phyloP scores from a whole-genome alignment of 2,113 vertebrate species.

The Entomyzon cyanotis region DNA sequence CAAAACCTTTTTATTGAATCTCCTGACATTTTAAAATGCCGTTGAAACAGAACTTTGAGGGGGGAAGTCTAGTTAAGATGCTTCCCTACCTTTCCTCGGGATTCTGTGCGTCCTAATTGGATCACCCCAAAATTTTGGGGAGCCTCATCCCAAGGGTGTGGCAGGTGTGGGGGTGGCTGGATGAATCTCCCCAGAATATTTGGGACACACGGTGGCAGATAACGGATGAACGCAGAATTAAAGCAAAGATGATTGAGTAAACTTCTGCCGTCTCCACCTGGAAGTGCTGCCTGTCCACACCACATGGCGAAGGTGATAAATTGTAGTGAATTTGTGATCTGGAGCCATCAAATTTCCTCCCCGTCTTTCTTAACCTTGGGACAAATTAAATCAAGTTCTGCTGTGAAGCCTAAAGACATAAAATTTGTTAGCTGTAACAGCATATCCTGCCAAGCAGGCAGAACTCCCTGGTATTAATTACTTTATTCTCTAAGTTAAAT shows the following conservation, averaged over 20 bases:
- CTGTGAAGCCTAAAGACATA: conserved; percentile 64
- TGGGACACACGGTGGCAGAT: background rate
- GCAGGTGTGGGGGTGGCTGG: background rate
- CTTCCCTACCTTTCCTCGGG: background rate
- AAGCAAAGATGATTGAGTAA: conserved; percentile 26
- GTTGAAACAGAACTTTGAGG: background rate
- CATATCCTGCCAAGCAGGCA: conserved; percentile 66
- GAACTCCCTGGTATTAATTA: conserved; percentile 72
- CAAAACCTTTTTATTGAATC: background rate
- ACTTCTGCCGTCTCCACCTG: background rate
- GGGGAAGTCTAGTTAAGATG: background rate
- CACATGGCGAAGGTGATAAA: conserved; percentile 37
- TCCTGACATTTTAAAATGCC: background rate
- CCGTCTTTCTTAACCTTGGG: conserved; percentile 73
- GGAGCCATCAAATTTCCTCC: conserved; percentile 49
- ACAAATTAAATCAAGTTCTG: conserved; percentile 77
- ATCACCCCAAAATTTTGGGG: background rate
- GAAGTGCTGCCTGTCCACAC: background rate
- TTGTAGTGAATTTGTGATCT: conserved; percentile 32
- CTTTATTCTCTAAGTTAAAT: conserved; percentile 76
- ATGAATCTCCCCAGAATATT: background rate
- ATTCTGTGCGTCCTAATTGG: background rate
- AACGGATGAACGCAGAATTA: background rate
- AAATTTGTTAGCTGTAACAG: conserved; percentile 70
- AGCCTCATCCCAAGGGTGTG: background rate